Evolutionary conservation across 2,113 vertebrate species (phyloP).

Genomic region (Typhlomys cinereus): DNA sequence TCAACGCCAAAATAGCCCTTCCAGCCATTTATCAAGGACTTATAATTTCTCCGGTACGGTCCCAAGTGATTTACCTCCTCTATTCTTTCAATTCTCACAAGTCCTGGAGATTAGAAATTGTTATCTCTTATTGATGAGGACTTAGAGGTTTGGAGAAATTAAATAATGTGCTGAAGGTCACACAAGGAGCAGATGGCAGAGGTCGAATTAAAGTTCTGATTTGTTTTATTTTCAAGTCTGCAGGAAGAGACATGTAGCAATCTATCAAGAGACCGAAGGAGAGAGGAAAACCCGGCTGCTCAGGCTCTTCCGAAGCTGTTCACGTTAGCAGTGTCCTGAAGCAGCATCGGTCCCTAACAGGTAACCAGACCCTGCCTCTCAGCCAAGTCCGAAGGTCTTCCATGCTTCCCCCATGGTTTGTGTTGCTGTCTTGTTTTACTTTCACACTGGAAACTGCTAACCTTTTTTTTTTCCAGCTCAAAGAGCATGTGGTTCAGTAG

Average conservation of each 20-base stretch:
- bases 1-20: background rate
- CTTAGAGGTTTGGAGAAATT: constrained; percentile 29
- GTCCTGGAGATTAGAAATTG: constrained; percentile 4
- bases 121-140: background rate
- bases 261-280: background rate
- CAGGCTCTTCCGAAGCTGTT: too few relatives aligned
- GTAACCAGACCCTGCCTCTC: background rate
- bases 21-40: background rate
- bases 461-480: background rate
- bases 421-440: background rate
- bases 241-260: background rate
- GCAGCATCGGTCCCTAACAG: background rate
- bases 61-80: background rate
- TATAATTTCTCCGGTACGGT: background rate
- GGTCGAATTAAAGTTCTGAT: background rate
- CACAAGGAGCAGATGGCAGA: background rate
- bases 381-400: background rate
- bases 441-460: background rate
- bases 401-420: background rate
- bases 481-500: constrained; percentile 40
- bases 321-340: background rate
- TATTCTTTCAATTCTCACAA: constrained; percentile 11
- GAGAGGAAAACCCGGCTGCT: background rate
- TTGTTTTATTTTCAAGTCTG: background rate
- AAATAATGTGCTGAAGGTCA: background rate